A percentile compares a stretch with the other conserved stretches of the same genome.
Evolutionary conservation across 2,797 vertebrate genomes (phyloP).

Genomic region (Babyrousa celebensis): DNA sequence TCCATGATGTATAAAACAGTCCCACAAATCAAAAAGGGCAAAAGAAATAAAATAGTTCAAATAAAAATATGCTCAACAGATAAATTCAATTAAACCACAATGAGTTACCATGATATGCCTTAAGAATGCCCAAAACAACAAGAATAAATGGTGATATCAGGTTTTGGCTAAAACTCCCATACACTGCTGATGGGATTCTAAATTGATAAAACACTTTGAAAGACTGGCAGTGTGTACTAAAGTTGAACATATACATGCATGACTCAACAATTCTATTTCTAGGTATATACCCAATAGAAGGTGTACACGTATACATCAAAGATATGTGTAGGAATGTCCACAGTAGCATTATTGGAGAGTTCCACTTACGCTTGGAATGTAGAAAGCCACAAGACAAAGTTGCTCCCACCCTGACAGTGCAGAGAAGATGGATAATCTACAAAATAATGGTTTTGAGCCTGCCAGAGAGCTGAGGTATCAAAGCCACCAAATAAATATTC

Average conservation of each 20-base stretch:
- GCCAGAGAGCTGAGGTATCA: not conserved
- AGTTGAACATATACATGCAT: not conserved
- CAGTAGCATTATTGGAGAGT: not conserved
- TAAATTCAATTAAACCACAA: conserved; percentile 8
- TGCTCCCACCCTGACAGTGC: not conserved
- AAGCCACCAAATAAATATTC: conserved; percentile 22
- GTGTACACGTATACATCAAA: not conserved
- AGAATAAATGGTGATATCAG: not conserved
- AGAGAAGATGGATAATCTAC: not conserved
- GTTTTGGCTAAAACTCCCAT: not conserved
- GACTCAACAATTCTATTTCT: conserved; percentile 25
- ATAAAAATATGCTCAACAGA: not conserved
- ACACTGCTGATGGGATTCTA: not conserved
- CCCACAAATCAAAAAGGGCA: not conserved
- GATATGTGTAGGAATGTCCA: not conserved
- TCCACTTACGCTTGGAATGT: not conserved
- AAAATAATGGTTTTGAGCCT: conserved; percentile 22
- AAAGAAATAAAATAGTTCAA: not conserved
- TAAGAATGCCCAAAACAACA: not conserved
- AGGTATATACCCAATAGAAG: not conserved
- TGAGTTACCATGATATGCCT: not conserved
- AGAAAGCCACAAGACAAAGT: not conserved
- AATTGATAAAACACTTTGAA: not conserved
- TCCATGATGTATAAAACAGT: not conserved
- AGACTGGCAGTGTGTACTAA: not conserved